Evolutionary conservation across 2,797 vertebrate species (phyloP).

Genomic region (Sciaenops ocellatus): DNA sequence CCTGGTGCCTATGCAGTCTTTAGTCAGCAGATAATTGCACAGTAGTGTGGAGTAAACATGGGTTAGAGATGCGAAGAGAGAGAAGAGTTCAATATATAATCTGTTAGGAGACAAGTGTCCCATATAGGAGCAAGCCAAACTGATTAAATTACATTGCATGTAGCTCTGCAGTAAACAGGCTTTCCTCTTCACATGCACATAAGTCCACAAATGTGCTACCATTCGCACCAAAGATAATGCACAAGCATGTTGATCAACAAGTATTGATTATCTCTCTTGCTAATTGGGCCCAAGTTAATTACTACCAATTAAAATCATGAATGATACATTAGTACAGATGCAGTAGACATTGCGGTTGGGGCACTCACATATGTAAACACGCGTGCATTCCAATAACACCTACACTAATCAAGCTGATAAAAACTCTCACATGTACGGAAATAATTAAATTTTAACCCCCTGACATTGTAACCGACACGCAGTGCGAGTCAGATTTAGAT

Average conservation of each 20-base stretch:
- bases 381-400: constrained; percentile 30
- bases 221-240: constrained; percentile 68
- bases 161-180: constrained; percentile 42
- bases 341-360: constrained; percentile 31
- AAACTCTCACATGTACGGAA: constrained; percentile 38
- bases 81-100: constrained; percentile 72
- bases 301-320: constrained; percentile 85
- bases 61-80: constrained; percentile 50
- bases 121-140: constrained; percentile 54
- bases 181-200: constrained; percentile 16
- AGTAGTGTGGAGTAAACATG: constrained; percentile 58
- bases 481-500: constrained; percentile 48
- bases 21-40: constrained; percentile 72
- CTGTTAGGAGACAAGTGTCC: constrained; percentile 55
- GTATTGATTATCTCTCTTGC: constrained; percentile 83
- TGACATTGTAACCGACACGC: constrained; percentile 14
- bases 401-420: constrained; percentile 35
- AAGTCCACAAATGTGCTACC: constrained; percentile 54
- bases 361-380: constrained; percentile 50
- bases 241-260: constrained; percentile 78
- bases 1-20: constrained; percentile 50
- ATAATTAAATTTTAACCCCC: constrained; percentile 40
- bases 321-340: constrained; percentile 79
- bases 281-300: constrained; percentile 85
- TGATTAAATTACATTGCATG: constrained; percentile 60